Evolutionary conservation across 2,888 invertebrate genomes (phyloP).

Genomic region (Tipula helvola): DNA sequence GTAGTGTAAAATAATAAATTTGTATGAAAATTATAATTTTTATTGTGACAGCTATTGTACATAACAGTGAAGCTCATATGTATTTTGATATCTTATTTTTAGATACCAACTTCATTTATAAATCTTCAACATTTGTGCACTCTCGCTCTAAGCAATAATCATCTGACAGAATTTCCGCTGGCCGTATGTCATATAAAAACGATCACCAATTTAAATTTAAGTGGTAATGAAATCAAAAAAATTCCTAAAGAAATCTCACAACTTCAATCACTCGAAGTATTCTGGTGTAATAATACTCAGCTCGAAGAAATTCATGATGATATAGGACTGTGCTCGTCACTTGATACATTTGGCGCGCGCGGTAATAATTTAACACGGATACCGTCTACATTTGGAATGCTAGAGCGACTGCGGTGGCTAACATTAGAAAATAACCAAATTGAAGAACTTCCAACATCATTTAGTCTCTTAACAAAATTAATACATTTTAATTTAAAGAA

Average conservation of each 20-base stretch:
- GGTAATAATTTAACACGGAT: constrained; percentile 45
- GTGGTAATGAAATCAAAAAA: constrained; percentile 48
- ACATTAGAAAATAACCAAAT: constrained; percentile 51
- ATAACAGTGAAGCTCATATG: not conserved
- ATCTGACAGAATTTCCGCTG: constrained; percentile 44
- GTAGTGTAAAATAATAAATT: not conserved
- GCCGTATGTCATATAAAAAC: constrained; percentile 45
- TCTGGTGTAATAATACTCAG: constrained; percentile 53
- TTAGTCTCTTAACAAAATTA: constrained; percentile 41
- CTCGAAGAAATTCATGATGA: constrained; percentile 45
- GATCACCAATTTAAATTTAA: constrained; percentile 49
- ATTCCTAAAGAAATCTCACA: constrained; percentile 48
- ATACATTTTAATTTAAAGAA: constrained; percentile 50
- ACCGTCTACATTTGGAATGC: constrained; percentile 44
- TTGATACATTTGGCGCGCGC: constrained; percentile 54
- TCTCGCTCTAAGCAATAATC: constrained; percentile 53
- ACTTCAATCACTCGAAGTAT: constrained; percentile 45
- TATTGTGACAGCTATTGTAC: not conserved
- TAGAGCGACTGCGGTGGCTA: constrained; percentile 49
- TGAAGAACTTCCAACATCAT: constrained; percentile 38
- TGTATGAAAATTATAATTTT: not conserved
- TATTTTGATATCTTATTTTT: not conserved
- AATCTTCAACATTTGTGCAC: constrained; percentile 43
- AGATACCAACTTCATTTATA: constrained; percentile 16
- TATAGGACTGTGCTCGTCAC: constrained; percentile 43